Conservation (phyloP, 2,113 vertebrate genomes). For the Bujurquina vittata region DNA sequence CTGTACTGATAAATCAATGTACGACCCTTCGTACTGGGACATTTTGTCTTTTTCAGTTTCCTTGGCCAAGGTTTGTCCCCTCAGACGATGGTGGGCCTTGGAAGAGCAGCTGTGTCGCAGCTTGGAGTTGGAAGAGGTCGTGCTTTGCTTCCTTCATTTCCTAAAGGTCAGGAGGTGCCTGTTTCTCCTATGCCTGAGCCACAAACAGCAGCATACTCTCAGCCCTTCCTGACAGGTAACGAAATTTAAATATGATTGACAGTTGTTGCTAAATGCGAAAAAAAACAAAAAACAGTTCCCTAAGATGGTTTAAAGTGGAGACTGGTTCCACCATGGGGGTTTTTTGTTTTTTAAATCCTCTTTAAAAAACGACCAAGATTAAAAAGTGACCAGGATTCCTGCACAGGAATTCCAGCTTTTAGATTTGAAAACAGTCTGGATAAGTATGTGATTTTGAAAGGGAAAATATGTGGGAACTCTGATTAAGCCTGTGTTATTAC, state of each 20-base stretch:
- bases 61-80: slow-evolving; percentile 31
- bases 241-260: neutral
- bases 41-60: slow-evolving; percentile 55
- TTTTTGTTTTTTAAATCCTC: neutral
- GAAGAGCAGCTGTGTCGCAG: slow-evolving; percentile 46
- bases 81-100: slow-evolving; percentile 49
- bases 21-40: neutral
- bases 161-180: neutral
- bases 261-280: neutral
- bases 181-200: neutral
- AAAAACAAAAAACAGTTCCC: neutral
- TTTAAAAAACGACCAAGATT: neutral
- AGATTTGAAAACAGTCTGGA: neutral
- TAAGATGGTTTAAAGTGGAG: neutral
- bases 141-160: neutral
- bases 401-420: neutral
- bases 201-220: neutral
- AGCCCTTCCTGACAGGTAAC: slow-evolving; percentile 27
- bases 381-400: neutral
- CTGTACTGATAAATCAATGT: neutral
- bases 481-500: neutral
- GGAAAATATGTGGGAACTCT: neutral
- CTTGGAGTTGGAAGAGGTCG: slow-evolving; percentile 56
- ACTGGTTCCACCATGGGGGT: too few species aligned
- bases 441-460: neutral